Base-by-base conservation (phyloP, 2,888 invertebrate species). In the Dicyrtoma fusca region DNA sequence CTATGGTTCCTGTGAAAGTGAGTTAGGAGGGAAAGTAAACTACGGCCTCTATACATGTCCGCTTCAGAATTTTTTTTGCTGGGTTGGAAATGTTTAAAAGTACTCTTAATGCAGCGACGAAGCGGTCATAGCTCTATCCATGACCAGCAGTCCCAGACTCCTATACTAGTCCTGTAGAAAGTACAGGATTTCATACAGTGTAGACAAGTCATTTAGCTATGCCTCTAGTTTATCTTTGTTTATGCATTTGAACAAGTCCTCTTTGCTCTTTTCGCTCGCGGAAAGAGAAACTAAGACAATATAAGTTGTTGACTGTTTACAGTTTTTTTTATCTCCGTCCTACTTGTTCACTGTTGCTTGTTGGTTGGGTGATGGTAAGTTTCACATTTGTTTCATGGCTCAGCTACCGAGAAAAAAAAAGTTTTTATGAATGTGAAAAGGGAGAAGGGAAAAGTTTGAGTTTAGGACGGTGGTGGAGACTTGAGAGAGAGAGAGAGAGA, bases 371-470 rank as follows among this genome's bases (percentile, higher is more conserved):
- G 34, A 34, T 57, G 34, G 23, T 34, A 59, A 59, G 26, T 59
- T 59, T 34, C 26, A 26, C 51, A 42, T 59, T 71, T 34, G 65
- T 59, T 65, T 71, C 65, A 49, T 57, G 59, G 49, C 64, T 64
- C 57, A 17, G 45, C 21, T 26, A 44, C 14, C n/a, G 14, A 47
- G 57, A 26, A 61, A 59, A 51, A 14, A 42, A 8, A 49, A 59
- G 47, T 59, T 69, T 57, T 69, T 61, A 69, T 45, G 59, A 69
- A 57, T 69, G 69, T 69, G 59, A 55, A 57, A 61, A 64, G 49
- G 26, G 26, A 57, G 26, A 25, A 3, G 57, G 8, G 23, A 25
- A 25, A 34, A 34, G 34, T 34, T 34, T 34, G 34, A 34, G 34
- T 8, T 8, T 8, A n/a, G n/a, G n/a, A n/a, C n/a, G n/a, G n/a